Evolutionary conservation across 2,797 vertebrate genomes (phyloP).

Genomic region (Premnoplex brunnescens): DNA sequence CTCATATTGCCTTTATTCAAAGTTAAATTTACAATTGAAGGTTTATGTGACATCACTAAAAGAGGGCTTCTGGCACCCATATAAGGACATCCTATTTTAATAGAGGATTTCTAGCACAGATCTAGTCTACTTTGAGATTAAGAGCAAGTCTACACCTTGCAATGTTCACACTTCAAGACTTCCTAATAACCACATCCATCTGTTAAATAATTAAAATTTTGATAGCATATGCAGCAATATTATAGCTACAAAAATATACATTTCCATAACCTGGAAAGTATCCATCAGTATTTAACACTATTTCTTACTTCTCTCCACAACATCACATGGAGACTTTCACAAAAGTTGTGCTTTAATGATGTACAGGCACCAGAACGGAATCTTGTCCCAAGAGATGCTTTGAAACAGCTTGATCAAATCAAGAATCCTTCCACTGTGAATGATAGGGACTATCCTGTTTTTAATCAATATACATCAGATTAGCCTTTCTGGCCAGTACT

Average conservation of each 20-base stretch:
- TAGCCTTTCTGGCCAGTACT: background rate
- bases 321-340: background rate
- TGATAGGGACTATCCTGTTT: background rate
- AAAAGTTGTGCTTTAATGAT: background rate
- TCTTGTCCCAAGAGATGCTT: background rate
- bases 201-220: slow-evolving; percentile 36
- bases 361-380: background rate
- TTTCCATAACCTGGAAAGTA: slow-evolving; percentile 19
- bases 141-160: background rate
- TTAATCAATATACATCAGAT: background rate
- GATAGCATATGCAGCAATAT: background rate
- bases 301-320: background rate
- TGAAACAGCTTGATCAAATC: background rate
- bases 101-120: background rate
- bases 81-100: background rate
- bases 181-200: slow-evolving; percentile 26
- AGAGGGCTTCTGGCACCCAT: background rate
- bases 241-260: background rate
- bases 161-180: background rate
- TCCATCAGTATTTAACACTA: background rate
- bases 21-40: background rate
- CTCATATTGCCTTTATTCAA: background rate
- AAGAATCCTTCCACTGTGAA: background rate
- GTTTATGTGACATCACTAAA: background rate
- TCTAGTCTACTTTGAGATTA: background rate